Percentiles rank a stretch among this genome's conserved stretches.
phyloP scores from a whole-genome alignment of 2,888 invertebrate genomes.

The Diplolepis rosae region DNA sequence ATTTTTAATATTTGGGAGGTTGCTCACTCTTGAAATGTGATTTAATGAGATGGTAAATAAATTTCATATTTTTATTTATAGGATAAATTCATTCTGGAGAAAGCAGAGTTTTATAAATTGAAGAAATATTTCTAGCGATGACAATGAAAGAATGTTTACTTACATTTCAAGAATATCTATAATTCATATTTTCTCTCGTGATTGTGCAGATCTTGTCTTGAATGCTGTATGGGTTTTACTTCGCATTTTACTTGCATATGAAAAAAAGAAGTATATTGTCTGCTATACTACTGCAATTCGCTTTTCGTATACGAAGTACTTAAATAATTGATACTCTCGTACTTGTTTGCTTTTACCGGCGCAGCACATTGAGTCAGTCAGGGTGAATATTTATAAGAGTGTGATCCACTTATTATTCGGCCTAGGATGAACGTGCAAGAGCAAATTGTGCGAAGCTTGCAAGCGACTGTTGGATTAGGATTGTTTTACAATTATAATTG shows the following conservation, averaged over 20 bases:
- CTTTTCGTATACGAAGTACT: slow-evolving; percentile 5
- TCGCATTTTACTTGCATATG: background rate
- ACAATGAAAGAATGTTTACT: background rate
- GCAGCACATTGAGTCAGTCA: slow-evolving; percentile 9
- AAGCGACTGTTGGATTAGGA: background rate
- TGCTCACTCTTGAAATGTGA: no score
- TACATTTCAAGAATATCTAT: background rate
- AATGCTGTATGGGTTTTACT: background rate
- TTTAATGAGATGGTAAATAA: no score
- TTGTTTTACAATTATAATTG: slow-evolving; percentile 31
- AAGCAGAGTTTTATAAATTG: background rate
- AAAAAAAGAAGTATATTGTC: background rate
- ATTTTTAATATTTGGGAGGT: no score
- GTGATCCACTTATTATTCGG: slow-evolving; percentile 18
- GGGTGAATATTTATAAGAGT: slow-evolving; percentile 23
- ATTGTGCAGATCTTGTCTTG: background rate
- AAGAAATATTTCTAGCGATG: background rate
- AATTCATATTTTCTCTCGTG: background rate
- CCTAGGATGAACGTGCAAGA: slow-evolving; percentile 14
- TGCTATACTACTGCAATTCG: slow-evolving; percentile 15
- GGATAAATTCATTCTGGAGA: no score
- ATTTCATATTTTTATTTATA: no score
- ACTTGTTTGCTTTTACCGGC: slow-evolving; percentile 21
- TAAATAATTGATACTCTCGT: slow-evolving; percentile 23
- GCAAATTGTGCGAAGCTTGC: slow-evolving; percentile 27